Conservation (phyloP, 2,113 vertebrate species). For the Numenius arquata region DNA sequence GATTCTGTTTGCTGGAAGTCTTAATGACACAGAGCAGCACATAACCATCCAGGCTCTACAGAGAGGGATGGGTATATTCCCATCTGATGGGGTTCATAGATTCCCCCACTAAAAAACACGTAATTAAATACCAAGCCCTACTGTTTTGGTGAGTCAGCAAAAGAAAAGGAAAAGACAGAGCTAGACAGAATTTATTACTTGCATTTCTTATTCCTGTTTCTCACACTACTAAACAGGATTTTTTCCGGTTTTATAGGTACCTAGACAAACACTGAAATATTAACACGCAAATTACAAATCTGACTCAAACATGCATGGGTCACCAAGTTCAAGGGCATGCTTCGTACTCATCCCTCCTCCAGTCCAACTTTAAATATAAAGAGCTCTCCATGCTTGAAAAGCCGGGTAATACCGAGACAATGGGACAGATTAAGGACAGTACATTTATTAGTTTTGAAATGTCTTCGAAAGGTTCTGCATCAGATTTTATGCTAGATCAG, state of each 20-base stretch:
- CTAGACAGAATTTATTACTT: background rate
- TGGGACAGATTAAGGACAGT: background rate
- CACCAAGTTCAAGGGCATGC: background rate
- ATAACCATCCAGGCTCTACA: background rate
- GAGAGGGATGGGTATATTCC: background rate
- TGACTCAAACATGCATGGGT: background rate
- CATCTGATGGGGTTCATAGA: background rate
- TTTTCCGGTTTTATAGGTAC: background rate
- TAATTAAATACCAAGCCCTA: background rate
- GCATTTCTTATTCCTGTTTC: background rate
- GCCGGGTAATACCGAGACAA: background rate
- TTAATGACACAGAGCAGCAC: background rate
- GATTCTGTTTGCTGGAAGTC: background rate
- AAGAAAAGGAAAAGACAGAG: background rate
- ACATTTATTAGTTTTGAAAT: background rate
- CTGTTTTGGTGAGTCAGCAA: conserved; percentile 30
- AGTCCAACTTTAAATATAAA: background rate
- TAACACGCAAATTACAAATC: background rate
- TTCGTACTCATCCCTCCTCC: background rate
- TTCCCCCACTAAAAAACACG: background rate
- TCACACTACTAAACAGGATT: background rate
- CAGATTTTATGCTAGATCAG: background rate
- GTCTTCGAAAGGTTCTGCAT: background rate
- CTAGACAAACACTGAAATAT: background rate
- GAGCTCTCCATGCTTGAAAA: background rate